Base-by-base conservation (phyloP, 1,140 invertebrate species). In the Drosophila arizonae region DNA sequence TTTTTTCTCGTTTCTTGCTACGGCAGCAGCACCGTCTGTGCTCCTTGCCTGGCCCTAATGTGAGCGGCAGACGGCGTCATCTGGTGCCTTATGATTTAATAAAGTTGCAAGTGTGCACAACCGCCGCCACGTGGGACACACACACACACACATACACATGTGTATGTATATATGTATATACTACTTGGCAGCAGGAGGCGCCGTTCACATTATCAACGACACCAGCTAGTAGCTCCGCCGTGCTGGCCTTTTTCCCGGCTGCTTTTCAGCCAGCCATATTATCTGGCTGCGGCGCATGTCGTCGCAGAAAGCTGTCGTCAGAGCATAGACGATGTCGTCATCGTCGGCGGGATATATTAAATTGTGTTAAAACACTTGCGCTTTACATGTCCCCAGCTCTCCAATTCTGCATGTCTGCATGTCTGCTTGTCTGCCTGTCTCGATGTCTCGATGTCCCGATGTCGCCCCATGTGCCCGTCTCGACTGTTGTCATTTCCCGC, bases 311-410 rank as follows among this genome's bases (percentile, higher is more conserved):
- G 81, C 81, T 86, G 70, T 60, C 70, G n/a, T n/a, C n/a, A n/a
- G n/a, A n/a, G n/a, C n/a, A n/a, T n/a, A n/a, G 28, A 48, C 21
- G 17, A 36, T 46, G 21, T 24, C 24, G 1, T 41, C 17, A 33
- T 10, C 66, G 54, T 39, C 67, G 79, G 77, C 76, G 79, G 81
- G 75, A 76, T 75, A 85, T 85, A 85, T 85, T 87, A 87, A 85
- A 85, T 85, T 85, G 81, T 85, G 81, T 85, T 85, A 85, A 85
- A 85, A 86, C 81, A 85, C 81, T 85, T 85, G 81, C 75, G 81
- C 81, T 77, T 78, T 85, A 70, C 77, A 84, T 84, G 73, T 77
- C 70, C 55, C 68, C 57, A 15, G 2, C 15, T 46, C 43, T 17
- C 43, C 15, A 46, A 6, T 6, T 17, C 15, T 30, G 17, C 39